Base-by-base conservation (phyloP, 53 echinoderm and acorn worm genomes). In the Apostichopus leukothele region DNA sequence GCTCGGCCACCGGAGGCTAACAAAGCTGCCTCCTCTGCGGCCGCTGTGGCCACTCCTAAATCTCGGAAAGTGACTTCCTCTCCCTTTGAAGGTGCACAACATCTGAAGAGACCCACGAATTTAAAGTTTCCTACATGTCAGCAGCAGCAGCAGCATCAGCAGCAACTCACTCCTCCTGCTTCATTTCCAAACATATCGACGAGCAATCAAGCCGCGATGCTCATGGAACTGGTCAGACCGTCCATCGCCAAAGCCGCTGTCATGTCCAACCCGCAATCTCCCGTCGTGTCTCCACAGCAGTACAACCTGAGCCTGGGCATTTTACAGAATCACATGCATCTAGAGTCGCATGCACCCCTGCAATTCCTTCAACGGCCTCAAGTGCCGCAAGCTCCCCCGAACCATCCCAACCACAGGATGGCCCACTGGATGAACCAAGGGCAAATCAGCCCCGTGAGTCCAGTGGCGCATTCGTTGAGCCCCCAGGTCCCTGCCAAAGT, bases 321-420 rank as follows among this genome's bases (percentile, higher is more conserved):
- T 13, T 53, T 79, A 39, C 88, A 50, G 55, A 73, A 53, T 83
- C 74, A 57, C 10, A 51, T 85, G 67, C 85, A 25, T 21, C 50
- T 85, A 20, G 85, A 85, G 23, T 85, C 89, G 53, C 39, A 39
- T 39, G 39, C 39, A 39, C 90, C 90, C 20, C 90, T 86, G 73
- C 91, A 76, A 21, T 83, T 86, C 6, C 87, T 86, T 26, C 90
- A 87, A 53, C 83, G 73, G 86, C 94, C 89, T 10, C 92, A 88
- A 79, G 88, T 53, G 52, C 50, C 68, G 1, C 91, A 61, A 53
- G 88, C 84, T 50, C 85, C 78, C 22, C 27, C 84, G 23, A 85
- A 53, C 86, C 78, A 18, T 83, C 91, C 66, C 83, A 91, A 16
- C 84, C 88, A 20, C 83, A 88, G 76, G 75, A 27, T 54, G 50